A percentile compares a stretch with the other conserved stretches of the same genome.
phyloP scores from a whole-genome alignment of 2,888 invertebrate genomes.

The Cordilura impudica region DNA sequence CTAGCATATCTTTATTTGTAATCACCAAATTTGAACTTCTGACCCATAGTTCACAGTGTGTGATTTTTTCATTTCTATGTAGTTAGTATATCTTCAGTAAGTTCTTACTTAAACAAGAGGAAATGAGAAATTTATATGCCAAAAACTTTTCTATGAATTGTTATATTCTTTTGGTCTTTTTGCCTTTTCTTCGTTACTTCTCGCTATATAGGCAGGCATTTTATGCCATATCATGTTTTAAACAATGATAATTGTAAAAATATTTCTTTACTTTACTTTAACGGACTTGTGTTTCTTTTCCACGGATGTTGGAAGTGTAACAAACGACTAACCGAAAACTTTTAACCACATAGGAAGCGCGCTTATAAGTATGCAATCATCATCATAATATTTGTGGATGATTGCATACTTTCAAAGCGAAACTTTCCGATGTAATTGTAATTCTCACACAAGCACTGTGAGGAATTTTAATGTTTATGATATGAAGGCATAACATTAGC shows the following conservation, averaged over 20 bases:
- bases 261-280: conserved; percentile 26
- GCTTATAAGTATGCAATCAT: conserved; percentile 61
- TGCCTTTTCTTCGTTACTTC: neutral
- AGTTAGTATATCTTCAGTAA: neutral
- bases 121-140: conserved; percentile 63
- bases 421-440: neutral
- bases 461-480: conserved; percentile 30
- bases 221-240: conserved; percentile 44
- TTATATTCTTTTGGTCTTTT: conserved; percentile 22
- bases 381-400: conserved; percentile 57
- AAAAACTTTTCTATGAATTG: conserved; percentile 61
- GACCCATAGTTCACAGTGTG: conserved; percentile 4
- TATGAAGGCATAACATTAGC: conserved; percentile 26
- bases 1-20: no score
- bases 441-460: neutral
- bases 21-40: no score
- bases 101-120: conserved; percentile 23
- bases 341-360: conserved; percentile 57
- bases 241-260: conserved; percentile 60
- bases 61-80: conserved; percentile 2
- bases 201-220: conserved; percentile 30
- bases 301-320: conserved; percentile 19
- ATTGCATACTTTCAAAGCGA: conserved; percentile 54
- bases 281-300: neutral
- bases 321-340: conserved; percentile 21